Evolutionary conservation across 2,888 invertebrate genomes (phyloP), one percentile per base, ranked within the genome.

Genomic region (Hymenopus coronatus): DNA sequence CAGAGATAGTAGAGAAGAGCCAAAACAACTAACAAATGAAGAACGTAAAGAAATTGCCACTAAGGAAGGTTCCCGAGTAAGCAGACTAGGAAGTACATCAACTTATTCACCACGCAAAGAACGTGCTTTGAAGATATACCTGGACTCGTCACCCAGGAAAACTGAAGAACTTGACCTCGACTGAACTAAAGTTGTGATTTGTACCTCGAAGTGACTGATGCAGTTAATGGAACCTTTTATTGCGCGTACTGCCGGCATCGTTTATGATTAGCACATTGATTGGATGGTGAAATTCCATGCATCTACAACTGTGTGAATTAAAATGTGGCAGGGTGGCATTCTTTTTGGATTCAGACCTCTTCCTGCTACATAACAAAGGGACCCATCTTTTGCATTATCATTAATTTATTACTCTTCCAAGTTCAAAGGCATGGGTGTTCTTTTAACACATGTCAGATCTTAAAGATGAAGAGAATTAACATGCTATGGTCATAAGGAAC

Each of bases 121-220:
- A 92, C 94, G 95, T 91, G 96, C 96, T 54, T 93, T 97, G 88
- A 96, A 96, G 93, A 97, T 97, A 91, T 96, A 96, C 93, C 93
- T 96, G 91, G 96, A 96, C 91, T 93, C 94, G 86, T 92, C 91
- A 40, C 91, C 92, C 33, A 90, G 84, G 87, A 90, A 86, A 89
- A 25, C 83, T 28, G 90, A 90, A 46, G 90, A 90, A 84, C 28
- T 83, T 30, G 90, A 90, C 28, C 81, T 89, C 12, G 90, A 90
- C 85, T 90, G 90, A 90, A 88, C 54, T 25, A 70, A 40, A 20
- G 14, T 70, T 85, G 40, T 86, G 83, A 54, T 85, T 85, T 85
- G 54, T 85, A 85, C 40, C n/a, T 85, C 40, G 85, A 82, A 87
- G 82, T 87, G 87, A 40, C 84, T 84, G 25, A 33, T 40, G 20